These are phyloP conservation scores for Agrotis clavis DNA, from an alignment of 2,888 invertebrate genomes.

Conservation along the genomic window DNA sequence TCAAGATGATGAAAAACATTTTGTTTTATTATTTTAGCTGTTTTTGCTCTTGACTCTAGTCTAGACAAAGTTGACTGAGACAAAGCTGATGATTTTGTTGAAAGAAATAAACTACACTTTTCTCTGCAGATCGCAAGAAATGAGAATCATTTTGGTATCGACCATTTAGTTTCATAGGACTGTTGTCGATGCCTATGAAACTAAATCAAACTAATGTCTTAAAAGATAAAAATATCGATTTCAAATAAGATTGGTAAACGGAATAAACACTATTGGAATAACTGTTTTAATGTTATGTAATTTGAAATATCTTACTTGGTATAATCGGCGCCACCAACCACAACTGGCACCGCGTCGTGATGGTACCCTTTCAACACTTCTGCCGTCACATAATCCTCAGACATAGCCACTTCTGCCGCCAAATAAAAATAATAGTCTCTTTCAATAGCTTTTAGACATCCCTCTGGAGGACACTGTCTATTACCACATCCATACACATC, in stretches of 20 bases:
- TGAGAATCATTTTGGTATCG: neutral
- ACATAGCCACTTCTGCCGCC: conserved; percentile 73
- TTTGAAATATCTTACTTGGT: conserved; percentile 71
- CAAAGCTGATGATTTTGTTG: neutral
- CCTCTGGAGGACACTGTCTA: conserved; percentile 69
- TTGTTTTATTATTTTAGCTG: no score
- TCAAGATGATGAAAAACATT: no score
- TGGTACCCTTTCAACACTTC: conserved; percentile 86
- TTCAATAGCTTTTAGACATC: conserved; percentile 72
- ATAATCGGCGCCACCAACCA: conserved; percentile 93
- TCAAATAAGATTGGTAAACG: no score
- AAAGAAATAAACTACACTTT: neutral
- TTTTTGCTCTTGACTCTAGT: no score
- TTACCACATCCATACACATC: conserved; percentile 87
- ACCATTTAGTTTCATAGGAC: no score
- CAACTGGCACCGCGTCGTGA: conserved; percentile 92
- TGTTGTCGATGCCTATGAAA: no score
- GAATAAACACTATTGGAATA: no score
- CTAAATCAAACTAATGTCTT: no score
- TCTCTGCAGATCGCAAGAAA: neutral
- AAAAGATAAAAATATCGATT: no score
- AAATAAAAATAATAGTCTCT: conserved; percentile 83
- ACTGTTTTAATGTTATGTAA: no score
- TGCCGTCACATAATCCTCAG: conserved; percentile 81
- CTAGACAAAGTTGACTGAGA: no score